A percentile compares a stretch with the other conserved stretches of the same genome.
Conservation (phyloP, 2,113 vertebrate genomes). For the Indicator maculatus region DNA sequence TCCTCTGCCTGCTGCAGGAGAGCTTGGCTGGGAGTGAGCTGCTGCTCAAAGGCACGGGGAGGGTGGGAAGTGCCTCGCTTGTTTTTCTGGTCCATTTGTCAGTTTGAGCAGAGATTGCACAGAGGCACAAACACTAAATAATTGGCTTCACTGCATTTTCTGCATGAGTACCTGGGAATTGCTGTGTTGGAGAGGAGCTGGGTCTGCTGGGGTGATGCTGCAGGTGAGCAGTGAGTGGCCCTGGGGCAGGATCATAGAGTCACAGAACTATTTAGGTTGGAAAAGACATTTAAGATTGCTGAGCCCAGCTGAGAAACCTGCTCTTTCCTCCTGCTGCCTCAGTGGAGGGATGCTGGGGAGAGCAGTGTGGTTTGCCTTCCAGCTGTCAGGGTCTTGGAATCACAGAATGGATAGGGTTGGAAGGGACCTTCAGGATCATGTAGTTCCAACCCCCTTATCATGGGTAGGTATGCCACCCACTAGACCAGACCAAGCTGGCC, state of each 20-base stretch:
- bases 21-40: neutral
- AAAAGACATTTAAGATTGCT: neutral
- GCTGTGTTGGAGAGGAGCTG: rapidly evolving
- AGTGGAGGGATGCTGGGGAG: rapidly evolving
- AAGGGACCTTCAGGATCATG: no score
- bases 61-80: neutral
- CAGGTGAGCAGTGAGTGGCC: rapidly evolving
- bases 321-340: rapidly evolving
- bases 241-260: neutral
- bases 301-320: neutral
- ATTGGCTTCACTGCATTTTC: neutral
- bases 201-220: neutral
- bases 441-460: no score
- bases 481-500: no score
- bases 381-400: neutral
- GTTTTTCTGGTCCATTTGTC: constrained; percentile 1
- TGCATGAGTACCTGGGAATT: neutral
- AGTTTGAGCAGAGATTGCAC: neutral
- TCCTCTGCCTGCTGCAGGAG: neutral
- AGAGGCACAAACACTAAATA: neutral
- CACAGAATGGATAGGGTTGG: no score
- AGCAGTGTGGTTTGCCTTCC: neutral
- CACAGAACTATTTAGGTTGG: neutral
- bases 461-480: no score
- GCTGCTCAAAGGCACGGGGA: rapidly evolving